Percentiles rank a stretch among this genome's conserved stretches.
phyloP scores from a whole-genome alignment of 30 jellyfish, hydroid and myxozoan genomes.

The Hydra vulgaris region DNA sequence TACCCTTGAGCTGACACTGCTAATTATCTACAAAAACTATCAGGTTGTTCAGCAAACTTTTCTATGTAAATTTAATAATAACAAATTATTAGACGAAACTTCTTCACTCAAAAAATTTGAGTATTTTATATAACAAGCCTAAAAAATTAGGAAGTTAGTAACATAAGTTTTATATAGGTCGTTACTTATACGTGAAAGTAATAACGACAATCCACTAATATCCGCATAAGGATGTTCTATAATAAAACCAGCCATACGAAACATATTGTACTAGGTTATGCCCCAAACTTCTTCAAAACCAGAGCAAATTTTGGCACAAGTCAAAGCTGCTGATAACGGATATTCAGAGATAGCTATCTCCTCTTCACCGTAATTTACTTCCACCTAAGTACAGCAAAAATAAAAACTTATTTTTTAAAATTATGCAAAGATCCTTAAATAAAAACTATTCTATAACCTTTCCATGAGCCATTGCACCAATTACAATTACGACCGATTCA shows the following conservation, averaged over 20 bases:
- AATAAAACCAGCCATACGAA: not conserved
- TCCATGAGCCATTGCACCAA: constrained; percentile 98
- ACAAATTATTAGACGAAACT: too few relatives aligned
- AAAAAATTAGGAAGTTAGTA: too few relatives aligned
- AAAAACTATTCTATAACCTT: too few relatives aligned
- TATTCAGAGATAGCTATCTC: constrained; percentile 70
- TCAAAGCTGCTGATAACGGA: constrained; percentile 89
- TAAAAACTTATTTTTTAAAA: too few relatives aligned
- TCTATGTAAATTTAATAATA: not conserved
- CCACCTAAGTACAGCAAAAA: too few relatives aligned
- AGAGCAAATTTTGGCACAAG: constrained; percentile 80
- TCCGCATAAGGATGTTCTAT: not conserved
- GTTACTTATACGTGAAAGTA: too few relatives aligned
- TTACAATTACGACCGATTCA: constrained; percentile 70
- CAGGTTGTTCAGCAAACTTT: not conserved
- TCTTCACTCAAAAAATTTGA: too few relatives aligned
- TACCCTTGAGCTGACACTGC: constrained; percentile 1
- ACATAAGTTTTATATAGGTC: too few relatives aligned
- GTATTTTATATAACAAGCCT: too few relatives aligned
- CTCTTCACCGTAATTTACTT: constrained; percentile 76
- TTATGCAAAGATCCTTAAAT: too few relatives aligned
- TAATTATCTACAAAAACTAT: not conserved
- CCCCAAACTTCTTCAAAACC: constrained; percentile 98
- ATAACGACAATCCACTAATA: too few relatives aligned
- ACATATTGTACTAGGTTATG: constrained; percentile 13